A percentile compares a stretch with the other conserved stretches of the same genome.
Evolutionary conservation across 2,888 invertebrate species (phyloP).

Genomic region (Trachelus troglodyta): DNA sequence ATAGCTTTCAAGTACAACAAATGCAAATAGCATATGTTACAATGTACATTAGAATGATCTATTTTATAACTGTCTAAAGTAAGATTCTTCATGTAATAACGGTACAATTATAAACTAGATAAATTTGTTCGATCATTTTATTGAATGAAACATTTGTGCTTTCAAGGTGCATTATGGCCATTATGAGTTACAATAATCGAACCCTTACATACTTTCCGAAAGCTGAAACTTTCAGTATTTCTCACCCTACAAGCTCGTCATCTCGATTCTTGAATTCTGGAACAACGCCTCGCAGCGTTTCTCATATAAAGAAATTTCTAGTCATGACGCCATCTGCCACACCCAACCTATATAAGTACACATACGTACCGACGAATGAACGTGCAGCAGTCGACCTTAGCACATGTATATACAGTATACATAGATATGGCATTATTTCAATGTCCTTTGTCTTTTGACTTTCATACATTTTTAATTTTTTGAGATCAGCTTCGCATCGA

Average conservation of each 20-base stretch:
- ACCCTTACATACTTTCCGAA: not conserved
- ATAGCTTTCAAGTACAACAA: not conserved
- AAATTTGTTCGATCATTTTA: not conserved
- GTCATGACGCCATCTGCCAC: conserved; percentile 34
- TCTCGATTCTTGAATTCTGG: conserved; percentile 7
- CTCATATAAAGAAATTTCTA: conserved; percentile 37
- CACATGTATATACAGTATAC: not conserved
- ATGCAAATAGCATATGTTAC: not conserved
- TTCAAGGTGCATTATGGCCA: not conserved
- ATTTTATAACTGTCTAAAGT: not conserved
- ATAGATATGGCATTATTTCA: not conserved
- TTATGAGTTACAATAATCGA: not conserved
- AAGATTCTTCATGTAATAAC: not conserved
- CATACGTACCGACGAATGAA: not conserved
- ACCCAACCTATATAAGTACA: conserved; percentile 12
- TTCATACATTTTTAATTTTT: conserved; percentile 2
- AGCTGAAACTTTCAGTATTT: not conserved
- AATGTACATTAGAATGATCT: not conserved
- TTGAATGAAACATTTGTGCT: not conserved
- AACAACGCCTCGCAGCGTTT: conserved; percentile 20
- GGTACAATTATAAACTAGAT: not conserved
- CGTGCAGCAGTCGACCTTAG: not conserved
- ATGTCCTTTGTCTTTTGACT: conserved; percentile 3
- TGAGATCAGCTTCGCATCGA: not conserved
- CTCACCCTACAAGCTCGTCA: not conserved